Evolutionary conservation across 2,888 invertebrate species (phyloP).

Genomic region (Meteorus cinctellus): DNA sequence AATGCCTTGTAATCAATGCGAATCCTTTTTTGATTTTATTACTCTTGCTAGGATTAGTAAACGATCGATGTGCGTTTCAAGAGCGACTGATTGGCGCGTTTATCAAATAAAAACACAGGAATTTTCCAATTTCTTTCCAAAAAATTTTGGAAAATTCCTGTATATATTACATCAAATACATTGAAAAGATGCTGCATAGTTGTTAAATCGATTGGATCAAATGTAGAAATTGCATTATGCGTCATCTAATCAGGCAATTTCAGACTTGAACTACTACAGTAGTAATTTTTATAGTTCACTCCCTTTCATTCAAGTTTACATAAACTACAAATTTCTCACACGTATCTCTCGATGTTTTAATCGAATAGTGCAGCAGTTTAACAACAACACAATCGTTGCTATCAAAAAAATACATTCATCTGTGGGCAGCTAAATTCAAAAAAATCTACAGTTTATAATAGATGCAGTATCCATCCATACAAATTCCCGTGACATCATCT

Average conservation of each 20-base stretch:
- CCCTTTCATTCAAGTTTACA: too few species aligned
- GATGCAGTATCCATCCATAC: conserved; percentile 27
- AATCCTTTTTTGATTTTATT: conserved; percentile 25
- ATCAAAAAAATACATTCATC: conserved; percentile 42
- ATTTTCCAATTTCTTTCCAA: too few species aligned
- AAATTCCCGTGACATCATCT: background rate
- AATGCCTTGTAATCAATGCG: conserved; percentile 11
- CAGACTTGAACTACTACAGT: too few species aligned
- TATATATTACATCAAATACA: too few species aligned
- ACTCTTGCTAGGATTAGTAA: conserved; percentile 12
- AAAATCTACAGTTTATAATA: conserved; percentile 46
- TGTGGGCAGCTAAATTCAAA: conserved; percentile 49
- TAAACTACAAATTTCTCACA: too few species aligned
- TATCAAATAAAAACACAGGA: background rate
- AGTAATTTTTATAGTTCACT: too few species aligned
- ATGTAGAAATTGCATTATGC: too few species aligned
- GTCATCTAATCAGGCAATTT: too few species aligned
- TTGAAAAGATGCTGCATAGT: too few species aligned
- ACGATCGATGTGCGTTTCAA: conserved; percentile 19
- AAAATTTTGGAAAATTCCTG: too few species aligned
- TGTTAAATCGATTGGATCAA: too few species aligned
- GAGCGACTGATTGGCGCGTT: conserved; percentile 18
- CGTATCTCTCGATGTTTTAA: too few species aligned
- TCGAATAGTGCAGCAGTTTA: background rate
- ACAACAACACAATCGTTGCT: conserved; percentile 8